Conservation (phyloP, 1,140 invertebrate species). For the Bombus waltoni region DNA sequence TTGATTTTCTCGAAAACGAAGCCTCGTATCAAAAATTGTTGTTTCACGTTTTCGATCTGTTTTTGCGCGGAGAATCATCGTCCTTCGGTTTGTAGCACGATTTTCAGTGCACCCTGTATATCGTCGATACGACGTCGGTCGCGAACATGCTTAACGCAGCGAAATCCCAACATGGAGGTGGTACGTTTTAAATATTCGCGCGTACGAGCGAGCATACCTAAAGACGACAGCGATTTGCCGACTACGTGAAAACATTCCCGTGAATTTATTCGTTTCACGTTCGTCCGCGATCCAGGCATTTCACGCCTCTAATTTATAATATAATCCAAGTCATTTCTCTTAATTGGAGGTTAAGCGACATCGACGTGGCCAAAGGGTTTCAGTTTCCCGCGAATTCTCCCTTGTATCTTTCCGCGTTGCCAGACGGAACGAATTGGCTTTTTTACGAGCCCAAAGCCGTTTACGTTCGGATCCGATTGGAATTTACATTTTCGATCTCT, state of each 20-base stretch:
- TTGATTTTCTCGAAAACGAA: too few species aligned
- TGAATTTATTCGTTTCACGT: background rate
- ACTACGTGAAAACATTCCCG: background rate
- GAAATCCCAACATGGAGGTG: background rate
- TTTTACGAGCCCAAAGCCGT: background rate
- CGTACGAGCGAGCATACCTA: too few species aligned
- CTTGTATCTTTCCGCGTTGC: slow-evolving; percentile 22
- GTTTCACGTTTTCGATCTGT: too few species aligned
- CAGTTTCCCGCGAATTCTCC: background rate
- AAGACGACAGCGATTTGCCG: background rate
- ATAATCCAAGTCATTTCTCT: background rate
- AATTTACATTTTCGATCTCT: slow-evolving; percentile 28
- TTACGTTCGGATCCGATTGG: background rate
- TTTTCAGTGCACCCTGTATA: too few species aligned
- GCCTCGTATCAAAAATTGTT: too few species aligned
- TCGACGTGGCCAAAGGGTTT: background rate
- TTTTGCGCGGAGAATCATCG: too few species aligned
- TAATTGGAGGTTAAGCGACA: slow-evolving; percentile 13
- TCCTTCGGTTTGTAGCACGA: too few species aligned
- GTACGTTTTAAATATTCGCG: background rate
- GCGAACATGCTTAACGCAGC: background rate
- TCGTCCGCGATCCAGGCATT: background rate
- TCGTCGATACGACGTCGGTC: too few species aligned
- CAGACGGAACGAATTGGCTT: slow-evolving; percentile 8
- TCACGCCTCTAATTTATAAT: background rate